Percentiles rank a stretch among this genome's conserved stretches.
Evolutionary conservation across 2,888 invertebrate genomes (phyloP).

Genomic region (Heliconius cydno): DNA sequence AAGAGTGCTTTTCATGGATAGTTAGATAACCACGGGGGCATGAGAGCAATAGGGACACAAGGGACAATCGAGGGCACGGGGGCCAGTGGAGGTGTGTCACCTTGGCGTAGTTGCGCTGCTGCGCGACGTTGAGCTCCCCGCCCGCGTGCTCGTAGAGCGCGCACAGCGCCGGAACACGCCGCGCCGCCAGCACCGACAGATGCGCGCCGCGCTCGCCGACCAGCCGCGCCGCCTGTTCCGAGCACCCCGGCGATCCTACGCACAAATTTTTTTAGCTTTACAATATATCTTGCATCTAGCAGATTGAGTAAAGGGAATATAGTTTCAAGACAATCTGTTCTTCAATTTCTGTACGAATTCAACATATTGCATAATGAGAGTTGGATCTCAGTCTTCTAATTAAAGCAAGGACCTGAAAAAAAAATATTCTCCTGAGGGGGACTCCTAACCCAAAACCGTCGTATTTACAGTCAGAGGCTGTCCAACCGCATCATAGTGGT

Average conservation of each 20-base stretch:
- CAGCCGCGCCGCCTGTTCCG: conserved; percentile 92
- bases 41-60: neutral
- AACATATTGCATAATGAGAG: too few species aligned
- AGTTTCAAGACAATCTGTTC: too few species aligned
- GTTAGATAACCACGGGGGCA: neutral
- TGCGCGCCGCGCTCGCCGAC: conserved; percentile 93
- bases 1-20: neutral
- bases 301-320: too few species aligned
- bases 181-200: conserved; percentile 93
- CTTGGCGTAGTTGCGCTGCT: conserved; percentile 95
- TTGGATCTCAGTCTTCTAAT: too few species aligned
- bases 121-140: conserved; percentile 90
- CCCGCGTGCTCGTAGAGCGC: conserved; percentile 96
- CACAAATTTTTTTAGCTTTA: neutral
- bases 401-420: too few species aligned
- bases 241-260: conserved; percentile 80
- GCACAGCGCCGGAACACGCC: conserved; percentile 93
- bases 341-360: neutral
- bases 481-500: too few species aligned
- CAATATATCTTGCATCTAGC: neutral
- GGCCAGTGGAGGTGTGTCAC: conserved; percentile 60
- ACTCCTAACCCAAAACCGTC: too few species aligned
- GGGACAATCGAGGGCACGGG: neutral
- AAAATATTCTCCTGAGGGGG: too few species aligned
- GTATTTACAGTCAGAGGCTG: too few species aligned